Percentiles rank a stretch among this genome's conserved stretches.
Evolutionary conservation across 1,140 invertebrate species (phyloP).

Genomic region (Brachionus calyciflorus): DNA sequence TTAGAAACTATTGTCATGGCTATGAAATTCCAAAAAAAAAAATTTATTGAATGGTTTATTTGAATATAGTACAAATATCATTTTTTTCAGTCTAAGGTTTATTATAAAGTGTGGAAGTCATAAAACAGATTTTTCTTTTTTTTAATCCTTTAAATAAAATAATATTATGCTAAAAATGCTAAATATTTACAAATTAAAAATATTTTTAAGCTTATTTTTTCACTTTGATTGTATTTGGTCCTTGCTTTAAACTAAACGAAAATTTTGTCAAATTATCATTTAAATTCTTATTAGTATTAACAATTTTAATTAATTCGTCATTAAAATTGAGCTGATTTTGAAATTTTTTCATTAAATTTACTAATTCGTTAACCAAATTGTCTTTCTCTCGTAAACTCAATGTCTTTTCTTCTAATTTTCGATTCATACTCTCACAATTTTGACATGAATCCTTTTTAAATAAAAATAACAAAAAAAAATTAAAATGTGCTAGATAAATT

Average conservation of each 20-base stretch:
- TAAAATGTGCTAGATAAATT: too few species aligned
- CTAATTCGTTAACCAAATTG: slow-evolving; percentile 13
- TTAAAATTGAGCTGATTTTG: slow-evolving; percentile 29
- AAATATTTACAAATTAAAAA: too few species aligned
- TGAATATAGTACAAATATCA: too few species aligned
- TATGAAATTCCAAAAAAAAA: too few species aligned
- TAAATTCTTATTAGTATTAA: not conserved
- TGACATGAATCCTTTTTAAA: not conserved
- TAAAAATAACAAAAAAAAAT: too few species aligned
- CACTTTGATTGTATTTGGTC: not conserved
- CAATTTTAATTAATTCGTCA: slow-evolving; percentile 19
- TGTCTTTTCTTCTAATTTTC: slow-evolving; percentile 16
- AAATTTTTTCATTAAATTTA: slow-evolving; percentile 33
- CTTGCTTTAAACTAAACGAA: not conserved
- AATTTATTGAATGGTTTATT: too few species aligned
- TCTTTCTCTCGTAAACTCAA: slow-evolving; percentile 9
- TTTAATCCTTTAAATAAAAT: too few species aligned
- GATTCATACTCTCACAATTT: slow-evolving; percentile 26
- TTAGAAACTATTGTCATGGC: too few species aligned
- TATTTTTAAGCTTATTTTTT: not conserved
- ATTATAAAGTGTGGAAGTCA: too few species aligned
- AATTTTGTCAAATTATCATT: slow-evolving; percentile 3
- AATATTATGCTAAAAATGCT: too few species aligned
- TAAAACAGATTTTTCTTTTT: too few species aligned
- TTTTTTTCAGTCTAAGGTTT: too few species aligned